Conservation (phyloP, 2,113 vertebrate genomes). For the Cygnus atratus region DNA sequence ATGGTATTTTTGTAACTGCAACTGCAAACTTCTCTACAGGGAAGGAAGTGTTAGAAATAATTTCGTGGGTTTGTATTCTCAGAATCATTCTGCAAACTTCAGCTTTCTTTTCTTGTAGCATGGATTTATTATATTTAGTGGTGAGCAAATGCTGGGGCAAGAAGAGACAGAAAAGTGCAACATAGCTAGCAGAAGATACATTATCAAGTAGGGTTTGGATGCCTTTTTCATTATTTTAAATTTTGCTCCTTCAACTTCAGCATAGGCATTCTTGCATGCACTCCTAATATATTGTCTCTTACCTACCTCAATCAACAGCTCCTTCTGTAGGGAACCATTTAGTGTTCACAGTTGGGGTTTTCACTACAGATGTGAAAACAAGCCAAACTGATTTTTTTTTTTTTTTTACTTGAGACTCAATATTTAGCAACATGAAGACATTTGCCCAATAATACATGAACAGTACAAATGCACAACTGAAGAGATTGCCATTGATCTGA, state of each 20-base stretch:
- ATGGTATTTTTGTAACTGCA: not conserved
- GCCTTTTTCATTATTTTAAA: not conserved
- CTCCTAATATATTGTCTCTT: not conserved
- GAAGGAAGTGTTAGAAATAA: constrained; percentile 31
- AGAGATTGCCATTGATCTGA: not conserved
- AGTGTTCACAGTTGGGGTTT: not conserved
- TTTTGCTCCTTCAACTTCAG: not conserved
- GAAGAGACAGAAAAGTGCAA: not conserved
- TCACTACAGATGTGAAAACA: not conserved
- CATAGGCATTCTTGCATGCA: not conserved
- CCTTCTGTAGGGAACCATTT: not conserved
- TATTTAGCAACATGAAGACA: not conserved
- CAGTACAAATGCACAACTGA: constrained; percentile 17
- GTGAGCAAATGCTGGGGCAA: not conserved
- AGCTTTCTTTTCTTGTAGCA: not conserved
- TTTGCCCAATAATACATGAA: not conserved
- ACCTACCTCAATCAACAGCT: not conserved
- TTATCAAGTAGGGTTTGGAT: not conserved
- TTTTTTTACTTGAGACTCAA: not conserved
- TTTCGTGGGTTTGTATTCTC: not conserved
- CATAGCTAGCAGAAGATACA: not conserved
- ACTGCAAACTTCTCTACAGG: not conserved
- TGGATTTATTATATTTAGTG: not conserved
- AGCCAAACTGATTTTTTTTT: not conserved
- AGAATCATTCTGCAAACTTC: not conserved